Evolutionary conservation across 2,113 vertebrate species (phyloP), one percentile per base, ranked within the genome.

Genomic region (Dendrocopos noguchii): DNA sequence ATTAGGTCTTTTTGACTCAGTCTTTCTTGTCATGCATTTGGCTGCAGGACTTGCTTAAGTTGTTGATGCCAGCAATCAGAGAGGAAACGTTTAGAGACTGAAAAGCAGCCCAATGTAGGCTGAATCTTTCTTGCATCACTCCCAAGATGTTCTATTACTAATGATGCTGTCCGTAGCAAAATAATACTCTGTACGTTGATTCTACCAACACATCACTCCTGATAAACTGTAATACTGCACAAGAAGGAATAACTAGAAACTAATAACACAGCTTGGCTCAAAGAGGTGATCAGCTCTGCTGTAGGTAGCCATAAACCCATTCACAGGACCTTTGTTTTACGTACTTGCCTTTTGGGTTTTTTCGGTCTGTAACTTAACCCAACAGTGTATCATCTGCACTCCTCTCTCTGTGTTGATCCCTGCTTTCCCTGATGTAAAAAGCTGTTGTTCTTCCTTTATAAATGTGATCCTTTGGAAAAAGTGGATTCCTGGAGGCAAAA

Each of bases 161-260:
- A 76, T 78, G 84, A 92, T 76, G 89, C 80, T 97, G 84, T 96
- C 94, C 53, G 86, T 86, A 86, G 81, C 68, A 77, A 84, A 92
- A 59, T 93, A 96, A 94, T 97, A 86, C 87, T 91, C 94, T 96
- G 68, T 95, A 73, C 95, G 80, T 94, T 80, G 94, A 93, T 97
- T 98, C 97, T 93, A 95, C 96, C 96, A 44, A 2, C 96, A 55
- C 90, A 94, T 95, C 88, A 67, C 61, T 95, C 22, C 5, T 84
- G 88, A 88, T 53, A 71, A 97, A 34, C 55, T 84, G 61, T 93
- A 87, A 77, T 84, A 78, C 85, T 89, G 92, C 84, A 95, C 88
- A 91, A 89, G 71, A 91, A 96, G 88, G 89, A 96, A 95, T 93
- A 95, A 95, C 57, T 85, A 94, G 91, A 89, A 77, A 91, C 91